phyloP scores from a whole-genome alignment of 2,797 vertebrate species.

The Danio aesculapii region DNA sequence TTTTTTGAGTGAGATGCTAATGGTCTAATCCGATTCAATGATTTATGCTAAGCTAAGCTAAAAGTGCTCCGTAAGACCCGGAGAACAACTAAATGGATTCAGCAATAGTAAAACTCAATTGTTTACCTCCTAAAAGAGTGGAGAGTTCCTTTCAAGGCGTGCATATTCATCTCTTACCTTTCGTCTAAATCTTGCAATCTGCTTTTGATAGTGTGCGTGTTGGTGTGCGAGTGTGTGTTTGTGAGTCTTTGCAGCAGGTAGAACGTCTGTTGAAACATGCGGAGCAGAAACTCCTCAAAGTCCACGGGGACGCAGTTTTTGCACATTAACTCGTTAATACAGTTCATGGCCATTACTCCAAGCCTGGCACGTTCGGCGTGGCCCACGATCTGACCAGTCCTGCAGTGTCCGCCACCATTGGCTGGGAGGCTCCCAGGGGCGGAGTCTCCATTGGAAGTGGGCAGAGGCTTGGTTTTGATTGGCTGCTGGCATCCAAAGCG shows the following conservation, averaged over 20 bases:
- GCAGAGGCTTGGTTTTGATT: conserved; percentile 74
- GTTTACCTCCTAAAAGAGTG: no score
- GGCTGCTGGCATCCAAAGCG: conserved; percentile 94
- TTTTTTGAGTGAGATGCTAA: no score
- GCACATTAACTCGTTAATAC: conserved; percentile 98
- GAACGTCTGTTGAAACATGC: conserved; percentile 99
- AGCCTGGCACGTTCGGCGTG: conserved; percentile 88
- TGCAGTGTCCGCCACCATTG: conserved; percentile 74
- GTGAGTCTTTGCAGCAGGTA: conserved; percentile 96
- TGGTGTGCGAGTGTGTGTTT: conserved; percentile 91
- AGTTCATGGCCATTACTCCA: conserved; percentile 95
- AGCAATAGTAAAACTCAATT: no score
- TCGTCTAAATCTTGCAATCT: conserved; percentile 96
- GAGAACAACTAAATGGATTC: no score
- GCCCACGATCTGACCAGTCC: conserved; percentile 54
- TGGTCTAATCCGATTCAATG: no score
- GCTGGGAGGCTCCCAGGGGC: conserved; percentile 62
- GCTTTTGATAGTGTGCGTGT: conserved; percentile 91
- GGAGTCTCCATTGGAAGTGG: conserved; percentile 73
- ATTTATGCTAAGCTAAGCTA: no score
- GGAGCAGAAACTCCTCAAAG: conserved; percentile 96
- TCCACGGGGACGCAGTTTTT: conserved; percentile 99
- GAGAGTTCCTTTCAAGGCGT: background rate
- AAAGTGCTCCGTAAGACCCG: no score
- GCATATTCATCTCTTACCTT: conserved; percentile 80